Evolutionary conservation across 2,113 vertebrate genomes (phyloP).

Genomic region (Carassius carassius): DNA sequence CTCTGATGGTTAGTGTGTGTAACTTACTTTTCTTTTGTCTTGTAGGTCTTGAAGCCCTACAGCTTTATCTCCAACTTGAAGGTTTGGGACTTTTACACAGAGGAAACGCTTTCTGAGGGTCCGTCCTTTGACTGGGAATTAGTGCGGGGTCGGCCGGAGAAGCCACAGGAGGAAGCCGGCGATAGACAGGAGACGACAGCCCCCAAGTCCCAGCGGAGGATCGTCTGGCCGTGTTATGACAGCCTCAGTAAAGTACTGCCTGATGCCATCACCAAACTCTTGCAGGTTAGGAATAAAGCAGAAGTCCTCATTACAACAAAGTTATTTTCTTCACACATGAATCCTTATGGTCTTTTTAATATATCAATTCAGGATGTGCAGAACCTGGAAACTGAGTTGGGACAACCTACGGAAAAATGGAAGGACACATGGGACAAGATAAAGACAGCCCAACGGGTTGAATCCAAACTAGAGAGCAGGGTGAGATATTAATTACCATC

Average conservation of each 20-base stretch:
- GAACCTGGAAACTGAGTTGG: conserved; percentile 87
- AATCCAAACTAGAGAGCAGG: conserved; percentile 82
- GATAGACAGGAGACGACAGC: conserved; percentile 78
- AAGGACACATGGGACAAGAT: conserved; percentile 95
- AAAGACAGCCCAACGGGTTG: conserved; percentile 82
- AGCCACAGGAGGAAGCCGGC: conserved; percentile 68
- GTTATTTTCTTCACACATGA: neutral
- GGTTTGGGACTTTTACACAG: conserved; percentile 94
- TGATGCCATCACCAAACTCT: conserved; percentile 91
- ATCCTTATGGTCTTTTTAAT: neutral
- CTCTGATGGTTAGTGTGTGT: neutral
- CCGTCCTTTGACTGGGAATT: conserved; percentile 95
- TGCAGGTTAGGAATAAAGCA: conserved; percentile 76
- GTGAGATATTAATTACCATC: conserved; percentile 64
- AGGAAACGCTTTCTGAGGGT: conserved; percentile 90
- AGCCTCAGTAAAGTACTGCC: conserved; percentile 80
- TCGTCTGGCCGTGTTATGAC: conserved; percentile 95
- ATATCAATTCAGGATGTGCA: conserved; percentile 82
- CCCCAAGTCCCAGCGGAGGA: conserved; percentile 79
- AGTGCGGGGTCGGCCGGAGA: conserved; percentile 74
- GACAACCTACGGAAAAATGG: conserved; percentile 88
- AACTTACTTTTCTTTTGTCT: neutral
- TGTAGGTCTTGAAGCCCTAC: conserved; percentile 90
- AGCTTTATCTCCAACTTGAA: conserved; percentile 94
- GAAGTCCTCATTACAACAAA: neutral